Conservation (phyloP, 2,888 invertebrate genomes). For the Bombylius major region DNA sequence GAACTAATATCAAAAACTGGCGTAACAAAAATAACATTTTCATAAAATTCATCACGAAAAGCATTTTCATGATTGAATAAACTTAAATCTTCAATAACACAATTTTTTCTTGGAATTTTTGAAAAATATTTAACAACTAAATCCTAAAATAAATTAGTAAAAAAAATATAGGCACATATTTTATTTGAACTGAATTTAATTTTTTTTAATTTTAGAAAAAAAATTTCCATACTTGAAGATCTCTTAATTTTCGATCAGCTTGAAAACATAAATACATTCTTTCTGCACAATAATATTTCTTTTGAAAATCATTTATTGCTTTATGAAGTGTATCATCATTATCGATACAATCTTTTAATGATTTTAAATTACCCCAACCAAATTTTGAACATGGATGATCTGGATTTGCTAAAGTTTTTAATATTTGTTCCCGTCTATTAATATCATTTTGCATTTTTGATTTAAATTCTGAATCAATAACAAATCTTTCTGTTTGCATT, state of each 20-base stretch:
- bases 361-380: conserved; percentile 66
- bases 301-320: conserved; percentile 55
- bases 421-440: conserved; percentile 56
- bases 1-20: conserved; percentile 54
- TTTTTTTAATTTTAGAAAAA: too few species aligned
- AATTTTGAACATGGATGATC: conserved; percentile 58
- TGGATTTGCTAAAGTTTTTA: conserved; percentile 48
- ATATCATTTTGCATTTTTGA: conserved; percentile 57
- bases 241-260: conserved; percentile 29
- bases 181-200: too few species aligned
- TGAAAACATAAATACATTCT: conserved; percentile 72
- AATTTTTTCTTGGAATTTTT: conserved; percentile 48
- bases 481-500: conserved; percentile 66
- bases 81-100: conserved; percentile 48
- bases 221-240: conserved; percentile 6
- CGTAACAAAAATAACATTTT: conserved; percentile 46
- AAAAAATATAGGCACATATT: neutral
- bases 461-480: conserved; percentile 75
- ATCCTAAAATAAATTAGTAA: neutral
- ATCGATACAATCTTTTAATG: conserved; percentile 48
- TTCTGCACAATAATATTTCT: conserved; percentile 65
- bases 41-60: conserved; percentile 13
- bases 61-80: conserved; percentile 20
- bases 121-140: conserved; percentile 43
- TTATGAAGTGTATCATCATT: conserved; percentile 54